These are phyloP conservation scores for Euborellia annulipes DNA, from an alignment of 1,140 invertebrate species.

Conservation along the genomic window DNA sequence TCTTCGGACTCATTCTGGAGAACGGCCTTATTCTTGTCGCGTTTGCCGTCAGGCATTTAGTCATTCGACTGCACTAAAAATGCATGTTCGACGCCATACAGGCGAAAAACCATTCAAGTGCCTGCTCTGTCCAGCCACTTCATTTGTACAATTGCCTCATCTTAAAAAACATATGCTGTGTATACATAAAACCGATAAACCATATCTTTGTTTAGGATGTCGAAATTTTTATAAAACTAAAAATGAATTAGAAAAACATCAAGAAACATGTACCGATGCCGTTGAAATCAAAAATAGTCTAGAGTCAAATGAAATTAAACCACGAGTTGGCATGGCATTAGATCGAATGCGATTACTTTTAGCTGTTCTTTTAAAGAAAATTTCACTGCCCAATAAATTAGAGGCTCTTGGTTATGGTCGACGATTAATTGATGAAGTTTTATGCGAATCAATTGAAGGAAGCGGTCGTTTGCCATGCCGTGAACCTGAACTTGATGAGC, in stretches of 20 bases:
- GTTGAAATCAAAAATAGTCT: conserved; percentile 14
- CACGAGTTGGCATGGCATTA: conserved; percentile 36
- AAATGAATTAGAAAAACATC: conserved; percentile 46
- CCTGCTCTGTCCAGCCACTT: conserved; percentile 46
- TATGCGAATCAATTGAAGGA: conserved; percentile 54
- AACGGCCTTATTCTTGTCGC: conserved; percentile 63
- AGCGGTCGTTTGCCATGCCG: conserved; percentile 49
- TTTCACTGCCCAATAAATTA: conserved; percentile 57
- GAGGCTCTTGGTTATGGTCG: conserved; percentile 65
- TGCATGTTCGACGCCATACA: conserved; percentile 59
- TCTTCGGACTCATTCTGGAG: conserved; percentile 76
- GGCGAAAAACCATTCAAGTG: conserved; percentile 73
- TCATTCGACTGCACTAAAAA: conserved; percentile 65
- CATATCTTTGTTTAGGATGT: conserved; percentile 53
- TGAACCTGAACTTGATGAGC: conserved; percentile 31
- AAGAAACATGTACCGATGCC: conserved; percentile 19
- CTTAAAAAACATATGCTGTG: conserved; percentile 69
- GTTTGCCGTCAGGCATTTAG: conserved; percentile 68
- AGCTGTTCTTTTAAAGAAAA: conserved; percentile 62
- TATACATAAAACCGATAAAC: conserved; percentile 55
- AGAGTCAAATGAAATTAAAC: too few relatives aligned
- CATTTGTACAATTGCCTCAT: conserved; percentile 61
- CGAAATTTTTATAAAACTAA: conserved; percentile 61
- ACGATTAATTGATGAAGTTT: conserved; percentile 63
- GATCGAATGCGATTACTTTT: conserved; percentile 60